Evolutionary conservation across 2,888 invertebrate species (phyloP).

Genomic region (Hipparchia semele): DNA sequence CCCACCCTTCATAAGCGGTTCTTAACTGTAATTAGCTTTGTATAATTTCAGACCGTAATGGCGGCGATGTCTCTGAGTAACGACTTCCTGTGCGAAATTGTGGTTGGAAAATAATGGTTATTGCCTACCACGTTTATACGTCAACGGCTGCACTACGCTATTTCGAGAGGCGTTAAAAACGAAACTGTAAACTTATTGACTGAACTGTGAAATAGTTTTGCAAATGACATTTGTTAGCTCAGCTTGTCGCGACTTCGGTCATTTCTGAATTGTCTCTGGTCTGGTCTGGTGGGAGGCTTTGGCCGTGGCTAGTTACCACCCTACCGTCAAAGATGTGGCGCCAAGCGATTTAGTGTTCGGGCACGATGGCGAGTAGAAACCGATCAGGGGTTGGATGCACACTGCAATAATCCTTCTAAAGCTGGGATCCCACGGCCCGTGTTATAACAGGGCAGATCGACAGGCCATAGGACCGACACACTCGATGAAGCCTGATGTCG

Average conservation of each 20-base stretch:
- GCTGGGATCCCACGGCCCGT: no score
- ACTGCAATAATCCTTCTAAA: no score
- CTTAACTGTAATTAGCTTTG: constrained; percentile 69
- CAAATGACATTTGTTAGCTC: background rate
- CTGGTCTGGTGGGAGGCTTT: no score
- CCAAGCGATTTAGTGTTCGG: no score
- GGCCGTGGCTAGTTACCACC: no score
- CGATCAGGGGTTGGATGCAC: no score
- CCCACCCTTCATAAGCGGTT: constrained; percentile 50
- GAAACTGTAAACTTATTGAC: constrained; percentile 1
- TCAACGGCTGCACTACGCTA: constrained; percentile 32
- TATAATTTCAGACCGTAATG: constrained; percentile 73
- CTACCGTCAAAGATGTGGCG: no score
- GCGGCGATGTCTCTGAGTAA: constrained; percentile 51
- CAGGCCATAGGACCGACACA: no score
- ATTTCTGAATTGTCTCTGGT: no score
- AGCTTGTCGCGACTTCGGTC: background rate
- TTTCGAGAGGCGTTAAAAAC: constrained; percentile 29
- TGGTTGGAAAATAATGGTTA: constrained; percentile 58
- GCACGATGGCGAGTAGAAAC: no score
- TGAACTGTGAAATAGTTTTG: background rate
- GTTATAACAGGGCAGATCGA: no score
- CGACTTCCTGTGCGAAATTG: constrained; percentile 70
- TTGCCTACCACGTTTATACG: constrained; percentile 44
- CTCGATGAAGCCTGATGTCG: no score